Conservation (phyloP, 2,888 invertebrate species). For the Ceraclea dissimilis region DNA sequence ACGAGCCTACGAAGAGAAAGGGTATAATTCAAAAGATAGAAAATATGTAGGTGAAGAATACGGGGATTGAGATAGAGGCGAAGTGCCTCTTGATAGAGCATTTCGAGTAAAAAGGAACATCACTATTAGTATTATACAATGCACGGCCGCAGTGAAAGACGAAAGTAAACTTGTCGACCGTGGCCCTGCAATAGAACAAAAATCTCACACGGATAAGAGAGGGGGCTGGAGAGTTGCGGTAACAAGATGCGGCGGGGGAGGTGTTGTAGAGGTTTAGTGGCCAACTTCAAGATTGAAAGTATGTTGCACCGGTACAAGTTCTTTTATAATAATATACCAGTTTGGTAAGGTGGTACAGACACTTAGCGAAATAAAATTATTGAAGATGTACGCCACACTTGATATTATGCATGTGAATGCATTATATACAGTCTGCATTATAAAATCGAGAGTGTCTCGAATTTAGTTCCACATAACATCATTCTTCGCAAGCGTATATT, state of each 20-base stretch:
- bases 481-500: no score
- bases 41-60: no score
- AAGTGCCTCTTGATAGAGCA: background rate
- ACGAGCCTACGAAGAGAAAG: background rate
- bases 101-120: background rate
- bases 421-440: no score
- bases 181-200: constrained; percentile 7
- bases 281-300: constrained; percentile 3
- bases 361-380: no score
- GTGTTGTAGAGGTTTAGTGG: background rate
- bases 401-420: no score
- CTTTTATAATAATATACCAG: no score
- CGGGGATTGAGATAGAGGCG: background rate
- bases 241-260: background rate
- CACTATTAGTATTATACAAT: background rate
- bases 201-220: background rate
- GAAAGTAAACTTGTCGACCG: constrained; percentile 15
- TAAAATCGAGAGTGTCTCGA: no score
- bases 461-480: no score
- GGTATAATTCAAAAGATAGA: no score
- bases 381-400: no score
- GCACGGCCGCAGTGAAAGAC: constrained; percentile 11
- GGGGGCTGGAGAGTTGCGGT: background rate
- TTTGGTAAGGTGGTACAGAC: no score
- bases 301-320: no score